These are phyloP conservation scores for Pseudoatta argentina DNA, from an alignment of 1,140 invertebrate genomes.

Conservation along the genomic window DNA sequence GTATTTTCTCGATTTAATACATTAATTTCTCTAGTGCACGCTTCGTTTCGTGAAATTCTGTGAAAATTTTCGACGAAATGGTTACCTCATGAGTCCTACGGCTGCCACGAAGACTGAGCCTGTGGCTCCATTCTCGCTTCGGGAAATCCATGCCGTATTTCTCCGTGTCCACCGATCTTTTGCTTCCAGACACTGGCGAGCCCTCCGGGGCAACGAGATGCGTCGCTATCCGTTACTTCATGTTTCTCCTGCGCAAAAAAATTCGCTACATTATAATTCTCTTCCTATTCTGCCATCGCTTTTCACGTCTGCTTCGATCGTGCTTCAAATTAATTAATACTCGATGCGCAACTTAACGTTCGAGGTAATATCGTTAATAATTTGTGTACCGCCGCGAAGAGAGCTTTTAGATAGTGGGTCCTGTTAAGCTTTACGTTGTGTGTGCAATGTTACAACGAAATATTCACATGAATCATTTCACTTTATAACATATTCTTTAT, in stretches of 20 bases:
- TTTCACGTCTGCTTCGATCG: neutral
- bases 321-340: conserved; percentile 18
- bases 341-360: conserved; percentile 27
- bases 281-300: neutral
- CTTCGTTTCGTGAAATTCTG: neutral
- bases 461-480: neutral
- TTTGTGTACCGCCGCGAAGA: neutral
- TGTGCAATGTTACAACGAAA: neutral
- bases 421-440: conserved; percentile 6
- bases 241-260: conserved; percentile 68
- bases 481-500: neutral
- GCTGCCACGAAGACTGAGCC: conserved; percentile 87
- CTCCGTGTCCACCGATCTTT: conserved; percentile 65
- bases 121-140: conserved; percentile 88
- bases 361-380: neutral
- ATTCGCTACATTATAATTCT: neutral
- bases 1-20: no score
- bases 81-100: conserved; percentile 85
- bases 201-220: conserved; percentile 64
- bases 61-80: neutral
- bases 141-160: conserved; percentile 85
- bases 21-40: no score
- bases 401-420: neutral
- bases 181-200: conserved; percentile 45
- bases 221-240: conserved; percentile 71